Conservation (phyloP, 2,113 vertebrate species). For the Echinops telfairi region DNA sequence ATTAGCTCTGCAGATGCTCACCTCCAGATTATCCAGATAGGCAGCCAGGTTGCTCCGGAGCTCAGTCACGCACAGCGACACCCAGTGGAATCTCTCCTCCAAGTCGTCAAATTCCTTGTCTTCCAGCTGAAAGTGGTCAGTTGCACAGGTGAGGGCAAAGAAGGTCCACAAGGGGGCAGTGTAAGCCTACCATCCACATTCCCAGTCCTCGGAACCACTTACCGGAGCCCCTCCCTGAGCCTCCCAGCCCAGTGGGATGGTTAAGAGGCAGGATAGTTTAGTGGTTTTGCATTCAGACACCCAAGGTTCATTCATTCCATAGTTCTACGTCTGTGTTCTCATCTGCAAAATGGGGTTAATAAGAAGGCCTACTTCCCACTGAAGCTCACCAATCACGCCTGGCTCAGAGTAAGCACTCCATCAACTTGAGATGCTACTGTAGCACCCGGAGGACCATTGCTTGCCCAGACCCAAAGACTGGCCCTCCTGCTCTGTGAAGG, state of each 20-base stretch:
- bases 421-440: neutral
- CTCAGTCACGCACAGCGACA: constrained; percentile 89
- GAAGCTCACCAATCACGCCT: neutral
- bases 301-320: neutral
- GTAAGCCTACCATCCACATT: accelerated
- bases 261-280: neutral
- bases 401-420: neutral
- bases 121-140: constrained; percentile 86
- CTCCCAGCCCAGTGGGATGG: neutral
- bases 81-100: constrained; percentile 90
- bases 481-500: neutral
- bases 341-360: neutral
- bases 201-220: neutral
- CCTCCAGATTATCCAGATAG: constrained; percentile 92
- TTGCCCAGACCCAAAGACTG: neutral
- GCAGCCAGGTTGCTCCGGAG: constrained; percentile 91
- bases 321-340: neutral
- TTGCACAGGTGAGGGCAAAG: neutral
- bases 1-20: constrained; percentile 70
- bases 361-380: neutral
- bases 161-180: constrained; percentile 33
- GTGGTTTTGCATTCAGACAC: neutral
- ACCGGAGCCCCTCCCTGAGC: neutral
- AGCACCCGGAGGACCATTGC: neutral
- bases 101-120: constrained; percentile 94